Percentiles rank a stretch among this genome's conserved stretches.
phyloP scores from a whole-genome alignment of 2,888 invertebrate species.

The Spilarctia lutea region DNA sequence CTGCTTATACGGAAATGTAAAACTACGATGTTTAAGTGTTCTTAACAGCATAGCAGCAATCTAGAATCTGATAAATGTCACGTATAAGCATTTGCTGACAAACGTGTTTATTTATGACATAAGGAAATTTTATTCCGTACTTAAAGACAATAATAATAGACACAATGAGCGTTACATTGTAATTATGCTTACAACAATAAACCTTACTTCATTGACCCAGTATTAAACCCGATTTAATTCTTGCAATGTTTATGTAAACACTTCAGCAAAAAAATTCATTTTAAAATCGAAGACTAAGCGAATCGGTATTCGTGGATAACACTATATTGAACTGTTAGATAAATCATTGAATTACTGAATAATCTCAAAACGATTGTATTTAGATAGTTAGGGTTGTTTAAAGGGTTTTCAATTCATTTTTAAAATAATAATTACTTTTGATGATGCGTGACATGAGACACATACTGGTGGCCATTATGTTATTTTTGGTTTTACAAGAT shows the following conservation, averaged over 20 bases:
- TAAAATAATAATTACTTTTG: not conserved
- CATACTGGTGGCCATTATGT: not conserved
- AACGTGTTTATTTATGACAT: not conserved
- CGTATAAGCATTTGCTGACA: not conserved
- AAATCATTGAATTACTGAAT: too few relatives aligned
- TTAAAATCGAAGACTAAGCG: conserved; percentile 4
- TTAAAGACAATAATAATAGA: conserved; percentile 14
- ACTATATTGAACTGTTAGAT: too few relatives aligned
- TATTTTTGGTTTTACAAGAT: not conserved
- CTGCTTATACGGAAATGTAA: too few relatives aligned
- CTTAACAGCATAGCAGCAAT: not conserved
- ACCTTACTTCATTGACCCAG: conserved; percentile 42
- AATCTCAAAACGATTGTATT: too few relatives aligned
- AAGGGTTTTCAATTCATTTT: not conserved
- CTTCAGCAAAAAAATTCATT: conserved; percentile 5
- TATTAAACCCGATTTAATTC: conserved; percentile 15
- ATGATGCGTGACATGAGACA: not conserved
- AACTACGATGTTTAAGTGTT: not conserved
- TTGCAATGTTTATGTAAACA: conserved; percentile 25
- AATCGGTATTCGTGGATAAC: not conserved
- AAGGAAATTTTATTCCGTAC: not conserved
- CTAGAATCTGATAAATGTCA: not conserved
- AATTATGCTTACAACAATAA: conserved; percentile 35
- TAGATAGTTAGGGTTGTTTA: too few relatives aligned
- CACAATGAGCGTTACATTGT: conserved; percentile 37